Evolutionary conservation across 2,797 vertebrate genomes (phyloP), one percentile per base, ranked within the genome.

Genomic region (Lophius americanus): DNA sequence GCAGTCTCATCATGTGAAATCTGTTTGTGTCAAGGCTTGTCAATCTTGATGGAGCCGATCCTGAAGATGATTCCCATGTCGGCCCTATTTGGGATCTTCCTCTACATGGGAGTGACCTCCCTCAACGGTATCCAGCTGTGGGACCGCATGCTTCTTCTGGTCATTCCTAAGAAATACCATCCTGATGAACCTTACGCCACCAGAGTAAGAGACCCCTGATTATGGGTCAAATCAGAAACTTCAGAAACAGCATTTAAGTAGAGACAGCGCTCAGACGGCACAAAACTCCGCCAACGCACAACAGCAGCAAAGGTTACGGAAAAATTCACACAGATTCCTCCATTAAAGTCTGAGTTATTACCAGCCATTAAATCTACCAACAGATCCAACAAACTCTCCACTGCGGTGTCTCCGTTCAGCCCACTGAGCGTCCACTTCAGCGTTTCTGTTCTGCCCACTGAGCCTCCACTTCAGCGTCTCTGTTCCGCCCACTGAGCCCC

Each of bases 61-160:
- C 88, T 99, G 32, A 96, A 94, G 85, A 74, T 92, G 87, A 97
- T 99, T 72, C 97, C 98, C 0, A 88, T 98, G 90, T 84, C 98
- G 0, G 96, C 97, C 51, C 91, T 99, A 69, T 98, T 99, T 0
- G 98, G 98, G 74, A 99, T 99, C 86, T 99, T 99, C 82, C 95
- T 99, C 60, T 99, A 99, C 88, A 99, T 99, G 98, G 98, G 98
- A 0, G 93, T 99, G 60, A 98, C 98, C 0, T 99, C 98, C 3
- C 95, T 99, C 51, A 96, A 94, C 0, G 97, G 97, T 54, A 96
- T 99, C 84, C 98, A 99, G 89, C 88, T 99, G 52, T 99, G 95
- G 8, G 98, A 99, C 70, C 96, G 98, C 49, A 92, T 97, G 3
- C 89, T 96, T 70, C 95, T 99, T 52, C 85, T 98, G 61, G 59